phyloP scores from a whole-genome alignment of 2,113 vertebrate genomes.

The human region GRCh38 chr21:34182501-34183000 shows the following conservation, averaged over 20 bases:
- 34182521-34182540: background rate
- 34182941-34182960: background rate
- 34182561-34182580: background rate
- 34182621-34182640: background rate
- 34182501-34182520: background rate
- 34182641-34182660: background rate
- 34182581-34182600: background rate
- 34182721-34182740: background rate
- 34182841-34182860: background rate
- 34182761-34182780: background rate
- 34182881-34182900: no score
- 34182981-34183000: background rate
- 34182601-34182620: background rate
- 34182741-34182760: background rate
- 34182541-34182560: background rate
- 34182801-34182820: background rate
- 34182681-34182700: background rate
- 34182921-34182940: background rate
- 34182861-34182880: background rate
- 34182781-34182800: background rate
- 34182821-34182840: background rate
- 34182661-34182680: background rate
- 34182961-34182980: background rate
- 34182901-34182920: background rate
- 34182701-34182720: background rate